Base-by-base conservation (phyloP, 1,140 invertebrate species). In the Sycophaga agraensis region DNA sequence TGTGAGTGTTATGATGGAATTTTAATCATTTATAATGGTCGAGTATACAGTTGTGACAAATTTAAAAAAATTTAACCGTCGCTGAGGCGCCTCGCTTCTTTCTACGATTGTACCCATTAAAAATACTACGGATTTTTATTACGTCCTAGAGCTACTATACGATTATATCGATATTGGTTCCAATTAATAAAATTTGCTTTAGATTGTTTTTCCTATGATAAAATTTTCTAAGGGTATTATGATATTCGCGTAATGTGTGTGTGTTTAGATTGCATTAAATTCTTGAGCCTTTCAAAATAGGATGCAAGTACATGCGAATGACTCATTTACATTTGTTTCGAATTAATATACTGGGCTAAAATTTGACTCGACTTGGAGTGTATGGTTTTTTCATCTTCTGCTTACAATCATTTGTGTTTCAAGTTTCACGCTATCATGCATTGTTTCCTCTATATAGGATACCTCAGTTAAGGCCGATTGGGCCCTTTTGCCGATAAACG, bases 381-480 rank as follows among this genome's bases (percentile, higher is more conserved):
- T 17, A 5, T 28, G 19, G 17, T 48, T 48, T 59, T 22, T 31
- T 42, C n/a, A 19, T 48, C 7, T 37, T 31, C n/a, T 14, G 16
- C 24, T n/a, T 58, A 17, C 28, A 49, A 60, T 60, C 58, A 35
- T 31, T 53, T 45, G 5, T 42, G 11, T 37, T 61, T 34, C 7
- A 12, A 43, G 37, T 61, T 61, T 61, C 59, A 61, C 50, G 59
- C 59, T 54, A 46, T 26, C 21, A 46, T 61, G 42, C 6, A 45
- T 34, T 28, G 14, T 50, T 4, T 46, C 14, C 31, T 21, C n/a
- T n/a, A n/a, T n/a, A n/a, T n/a, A 46, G 46, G 28, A 58, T 40
- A 49, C 42, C 46, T 50, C 45, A 24, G 49, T 37, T 16, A 34
- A 16, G 40, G n/a, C 48, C 34, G 43, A 35, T 34, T 55, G n/a